phyloP scores from a whole-genome alignment of 2,797 vertebrate genomes.

The Sebastes vulpes region DNA sequence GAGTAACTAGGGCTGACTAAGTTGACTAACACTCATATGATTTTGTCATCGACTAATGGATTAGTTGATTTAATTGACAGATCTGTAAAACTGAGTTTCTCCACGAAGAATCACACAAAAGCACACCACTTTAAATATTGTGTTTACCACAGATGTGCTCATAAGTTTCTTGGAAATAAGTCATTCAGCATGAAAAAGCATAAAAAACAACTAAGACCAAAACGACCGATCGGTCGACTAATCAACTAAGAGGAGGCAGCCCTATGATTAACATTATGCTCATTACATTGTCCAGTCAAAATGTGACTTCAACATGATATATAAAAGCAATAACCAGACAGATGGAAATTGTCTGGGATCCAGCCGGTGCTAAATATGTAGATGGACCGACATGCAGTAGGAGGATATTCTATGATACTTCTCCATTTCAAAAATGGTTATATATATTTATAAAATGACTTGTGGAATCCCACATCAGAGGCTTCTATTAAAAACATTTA shows the following conservation, averaged over 20 bases:
- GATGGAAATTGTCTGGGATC: not conserved
- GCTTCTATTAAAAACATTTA: not conserved
- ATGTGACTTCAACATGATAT: conserved; percentile 4
- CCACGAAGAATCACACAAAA: no score
- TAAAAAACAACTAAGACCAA: no score
- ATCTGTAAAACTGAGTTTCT: no score
- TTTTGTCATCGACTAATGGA: no score
- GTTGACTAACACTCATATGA: no score
- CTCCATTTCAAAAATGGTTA: not conserved
- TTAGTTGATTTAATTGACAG: no score
- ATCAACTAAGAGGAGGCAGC: no score
- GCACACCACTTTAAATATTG: no score
- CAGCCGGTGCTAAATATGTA: conserved; percentile 10
- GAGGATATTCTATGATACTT: not conserved
- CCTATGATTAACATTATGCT: not conserved
- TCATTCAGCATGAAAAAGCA: no score
- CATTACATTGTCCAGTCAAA: conserved; percentile 4
- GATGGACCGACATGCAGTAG: not conserved
- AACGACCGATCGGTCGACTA: no score
- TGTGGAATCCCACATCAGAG: not conserved
- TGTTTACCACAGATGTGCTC: no score
- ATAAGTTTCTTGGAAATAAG: no score
- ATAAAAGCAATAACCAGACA: not conserved
- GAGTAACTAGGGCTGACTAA: not conserved
- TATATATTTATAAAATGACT: not conserved